phyloP scores from a whole-genome alignment of 2,888 invertebrate genomes.

The Hydriomena furcata region DNA sequence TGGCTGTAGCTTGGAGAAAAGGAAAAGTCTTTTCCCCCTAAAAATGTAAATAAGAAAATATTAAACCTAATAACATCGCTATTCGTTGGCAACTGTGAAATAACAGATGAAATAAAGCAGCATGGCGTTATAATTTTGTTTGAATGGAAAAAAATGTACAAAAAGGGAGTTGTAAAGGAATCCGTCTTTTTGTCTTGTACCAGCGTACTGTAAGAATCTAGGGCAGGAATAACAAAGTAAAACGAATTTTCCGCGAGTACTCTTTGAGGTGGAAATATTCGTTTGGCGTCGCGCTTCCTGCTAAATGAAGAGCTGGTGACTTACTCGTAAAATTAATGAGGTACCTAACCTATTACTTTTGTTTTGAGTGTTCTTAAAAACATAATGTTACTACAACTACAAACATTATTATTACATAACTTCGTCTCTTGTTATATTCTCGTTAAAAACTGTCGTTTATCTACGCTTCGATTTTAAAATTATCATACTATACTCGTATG shows the following conservation, averaged over 20 bases:
- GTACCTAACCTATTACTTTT: not conserved
- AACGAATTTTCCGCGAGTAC: conserved; percentile 27
- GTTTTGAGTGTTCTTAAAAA: not conserved
- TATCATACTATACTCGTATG: too few species aligned
- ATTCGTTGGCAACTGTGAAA: conserved; percentile 18
- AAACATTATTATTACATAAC: too few species aligned
- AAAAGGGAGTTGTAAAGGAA: conserved; percentile 23
- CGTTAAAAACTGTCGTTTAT: too few species aligned
- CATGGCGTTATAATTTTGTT: conserved; percentile 25
- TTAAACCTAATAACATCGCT: conserved; percentile 19
- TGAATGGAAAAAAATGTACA: conserved; percentile 20
- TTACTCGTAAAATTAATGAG: conserved; percentile 4
- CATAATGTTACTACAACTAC: not conserved
- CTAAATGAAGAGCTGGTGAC: conserved; percentile 2
- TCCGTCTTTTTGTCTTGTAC: conserved; percentile 23
- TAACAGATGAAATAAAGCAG: conserved; percentile 17
- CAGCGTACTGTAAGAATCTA: conserved; percentile 27
- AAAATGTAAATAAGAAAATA: conserved; percentile 14
- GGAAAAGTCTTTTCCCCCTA: not conserved
- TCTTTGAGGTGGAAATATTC: conserved; percentile 35
- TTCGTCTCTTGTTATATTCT: too few species aligned
- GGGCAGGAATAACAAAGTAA: conserved; percentile 31
- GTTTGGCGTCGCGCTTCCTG: conserved; percentile 31
- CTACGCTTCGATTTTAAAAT: too few species aligned
- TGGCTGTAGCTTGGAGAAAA: not conserved